A percentile compares a stretch with the other conserved stretches of the same genome.
phyloP scores from a whole-genome alignment of 2,113 vertebrate species.

The Esox niger region DNA sequence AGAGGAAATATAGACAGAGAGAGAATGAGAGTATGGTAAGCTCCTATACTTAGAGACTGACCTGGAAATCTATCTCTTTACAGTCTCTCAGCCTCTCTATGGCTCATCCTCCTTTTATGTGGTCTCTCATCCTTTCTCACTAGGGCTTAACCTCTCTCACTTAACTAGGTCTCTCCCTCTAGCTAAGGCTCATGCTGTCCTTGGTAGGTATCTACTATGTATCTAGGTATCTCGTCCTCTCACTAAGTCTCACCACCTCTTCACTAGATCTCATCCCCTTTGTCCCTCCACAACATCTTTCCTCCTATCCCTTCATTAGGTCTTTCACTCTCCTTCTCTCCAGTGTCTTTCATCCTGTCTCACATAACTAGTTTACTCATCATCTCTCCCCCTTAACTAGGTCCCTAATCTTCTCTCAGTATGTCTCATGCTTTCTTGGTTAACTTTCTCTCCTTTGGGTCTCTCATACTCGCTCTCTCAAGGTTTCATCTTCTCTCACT shows the following conservation, averaged over 20 bases:
- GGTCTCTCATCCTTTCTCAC: background rate
- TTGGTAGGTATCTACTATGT: too few relatives aligned
- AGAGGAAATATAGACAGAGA: slow-evolving; percentile 41
- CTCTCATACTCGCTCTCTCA: too few relatives aligned
- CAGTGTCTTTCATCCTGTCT: background rate
- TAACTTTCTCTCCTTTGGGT: too few relatives aligned
- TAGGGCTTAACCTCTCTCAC: background rate
- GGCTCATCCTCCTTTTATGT: background rate
- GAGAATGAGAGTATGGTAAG: slow-evolving; percentile 45
- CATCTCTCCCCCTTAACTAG: background rate
- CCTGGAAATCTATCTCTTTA: slow-evolving; percentile 38
- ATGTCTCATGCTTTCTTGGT: too few relatives aligned
- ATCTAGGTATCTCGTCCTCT: too few relatives aligned
- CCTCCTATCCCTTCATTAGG: background rate
- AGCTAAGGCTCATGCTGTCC: too few relatives aligned
- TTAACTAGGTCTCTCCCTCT: too few relatives aligned
- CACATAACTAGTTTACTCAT: background rate
- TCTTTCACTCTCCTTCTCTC: background rate
- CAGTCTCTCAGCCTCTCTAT: background rate
- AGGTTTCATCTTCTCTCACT: too few relatives aligned
- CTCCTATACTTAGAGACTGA: slow-evolving; percentile 53
- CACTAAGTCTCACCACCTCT: too few relatives aligned
- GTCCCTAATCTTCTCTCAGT: too few relatives aligned
- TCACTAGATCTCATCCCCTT: background rate
- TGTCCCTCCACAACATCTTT: too few relatives aligned